phyloP scores from a whole-genome alignment of 2,113 vertebrate genomes.

The Nannospalax galili region DNA sequence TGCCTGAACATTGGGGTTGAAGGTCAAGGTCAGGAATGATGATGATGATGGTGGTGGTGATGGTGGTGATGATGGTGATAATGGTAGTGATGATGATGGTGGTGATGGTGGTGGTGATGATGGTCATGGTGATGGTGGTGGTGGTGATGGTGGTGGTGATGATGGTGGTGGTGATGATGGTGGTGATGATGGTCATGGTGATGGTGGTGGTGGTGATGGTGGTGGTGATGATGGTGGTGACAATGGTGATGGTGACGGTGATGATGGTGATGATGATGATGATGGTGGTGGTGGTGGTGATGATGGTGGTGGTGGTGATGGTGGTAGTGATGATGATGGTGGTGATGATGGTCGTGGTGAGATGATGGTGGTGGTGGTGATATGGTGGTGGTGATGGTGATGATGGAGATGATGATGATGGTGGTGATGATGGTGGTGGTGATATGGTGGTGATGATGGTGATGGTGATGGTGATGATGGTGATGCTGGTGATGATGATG shows the following conservation, averaged over 20 bases:
- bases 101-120: neutral
- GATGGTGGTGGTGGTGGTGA: neutral
- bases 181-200: neutral
- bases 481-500: too few relatives aligned
- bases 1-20: neutral
- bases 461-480: neutral
- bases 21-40: neutral
- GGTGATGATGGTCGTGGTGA: too few relatives aligned
- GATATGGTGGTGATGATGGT: neutral
- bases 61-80: neutral
- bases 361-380: too few relatives aligned
- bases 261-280: neutral
- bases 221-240: neutral
- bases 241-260: too few relatives aligned
- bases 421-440: neutral
- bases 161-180: neutral
- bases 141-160: neutral
- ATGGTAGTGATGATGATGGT: too few relatives aligned
- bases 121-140: neutral
- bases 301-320: neutral
- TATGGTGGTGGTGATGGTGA: too few relatives aligned
- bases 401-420: neutral
- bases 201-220: neutral
- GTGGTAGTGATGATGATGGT: neutral
- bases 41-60: neutral